Evolutionary conservation across 2,113 vertebrate species (phyloP).

Genomic region (Genyomyrus donnyi): DNA sequence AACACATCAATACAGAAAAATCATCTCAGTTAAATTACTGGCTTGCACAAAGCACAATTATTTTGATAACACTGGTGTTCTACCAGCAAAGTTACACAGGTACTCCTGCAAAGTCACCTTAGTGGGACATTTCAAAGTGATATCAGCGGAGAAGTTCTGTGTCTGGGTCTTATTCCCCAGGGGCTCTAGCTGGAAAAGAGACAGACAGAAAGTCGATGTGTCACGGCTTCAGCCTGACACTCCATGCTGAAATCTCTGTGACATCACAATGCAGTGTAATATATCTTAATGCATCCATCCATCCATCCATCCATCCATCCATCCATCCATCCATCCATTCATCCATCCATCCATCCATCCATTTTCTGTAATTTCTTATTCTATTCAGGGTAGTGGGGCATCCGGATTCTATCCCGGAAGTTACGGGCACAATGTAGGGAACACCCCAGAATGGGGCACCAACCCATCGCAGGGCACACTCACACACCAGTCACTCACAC

Average conservation of each 20-base stretch:
- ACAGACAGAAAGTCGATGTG: background rate
- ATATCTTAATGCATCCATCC: background rate
- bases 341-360: background rate
- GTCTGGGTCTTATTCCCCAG: slow-evolving; percentile 59
- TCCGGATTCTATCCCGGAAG: background rate
- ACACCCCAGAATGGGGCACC: background rate
- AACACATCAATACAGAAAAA: background rate
- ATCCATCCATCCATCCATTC: background rate
- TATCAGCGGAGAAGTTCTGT: slow-evolving; percentile 46
- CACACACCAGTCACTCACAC: too few species aligned
- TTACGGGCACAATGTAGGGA: background rate
- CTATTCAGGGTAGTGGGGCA: background rate
- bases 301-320: background rate
- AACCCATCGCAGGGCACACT: background rate
- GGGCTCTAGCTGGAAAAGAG: slow-evolving; percentile 68
- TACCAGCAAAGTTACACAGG: background rate
- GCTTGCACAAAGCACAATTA: background rate
- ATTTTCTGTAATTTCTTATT: background rate
- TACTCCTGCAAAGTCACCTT: slow-evolving; percentile 53
- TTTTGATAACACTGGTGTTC: background rate
- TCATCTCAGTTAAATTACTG: background rate
- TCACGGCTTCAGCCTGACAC: background rate
- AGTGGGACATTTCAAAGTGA: slow-evolving; percentile 63
- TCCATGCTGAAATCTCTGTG: background rate
- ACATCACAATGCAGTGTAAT: background rate